These are phyloP conservation scores for Diabrotica undecimpunctata DNA, from an alignment of 1,140 invertebrate genomes.

Conservation along the genomic window DNA sequence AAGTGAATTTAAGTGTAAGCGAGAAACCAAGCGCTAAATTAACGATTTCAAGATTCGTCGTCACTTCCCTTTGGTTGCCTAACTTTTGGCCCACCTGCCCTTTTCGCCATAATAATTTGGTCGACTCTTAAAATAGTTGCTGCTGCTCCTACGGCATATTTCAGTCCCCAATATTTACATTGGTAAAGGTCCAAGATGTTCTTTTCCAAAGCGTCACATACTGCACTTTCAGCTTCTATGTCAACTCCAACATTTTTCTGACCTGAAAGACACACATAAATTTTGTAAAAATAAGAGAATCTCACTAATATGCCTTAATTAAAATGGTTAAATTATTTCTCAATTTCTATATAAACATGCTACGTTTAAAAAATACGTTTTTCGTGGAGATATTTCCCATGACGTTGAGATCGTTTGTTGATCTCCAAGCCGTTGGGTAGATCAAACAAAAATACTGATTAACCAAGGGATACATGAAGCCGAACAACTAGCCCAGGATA, in stretches of 20 bases:
- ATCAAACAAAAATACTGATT: too few species aligned
- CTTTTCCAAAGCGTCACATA: slow-evolving; percentile 71
- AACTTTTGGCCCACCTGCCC: slow-evolving; percentile 91
- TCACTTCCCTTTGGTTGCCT: slow-evolving; percentile 65
- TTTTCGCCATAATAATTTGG: slow-evolving; percentile 98
- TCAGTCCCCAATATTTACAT: slow-evolving; percentile 89
- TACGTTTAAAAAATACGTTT: too few species aligned
- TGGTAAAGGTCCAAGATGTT: slow-evolving; percentile 82
- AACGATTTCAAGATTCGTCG: slow-evolving; percentile 55
- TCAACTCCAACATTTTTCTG: slow-evolving; percentile 83
- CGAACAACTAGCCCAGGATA: too few species aligned
- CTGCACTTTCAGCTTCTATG: slow-evolving; percentile 71
- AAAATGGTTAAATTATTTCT: too few species aligned
- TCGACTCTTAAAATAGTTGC: slow-evolving; percentile 95
- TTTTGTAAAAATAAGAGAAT: background rate
- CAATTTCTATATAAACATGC: too few species aligned
- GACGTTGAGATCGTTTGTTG: too few species aligned
- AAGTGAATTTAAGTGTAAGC: too few species aligned
- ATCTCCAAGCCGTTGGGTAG: too few species aligned
- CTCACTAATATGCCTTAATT: too few species aligned
- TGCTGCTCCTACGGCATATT: slow-evolving; percentile 91
- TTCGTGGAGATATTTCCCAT: too few species aligned
- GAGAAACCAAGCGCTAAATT: background rate
- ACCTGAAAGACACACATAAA: slow-evolving; percentile 45
- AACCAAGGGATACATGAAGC: too few species aligned